phyloP scores from a whole-genome alignment of 2,797 vertebrate genomes.

The Columba guinea region DNA sequence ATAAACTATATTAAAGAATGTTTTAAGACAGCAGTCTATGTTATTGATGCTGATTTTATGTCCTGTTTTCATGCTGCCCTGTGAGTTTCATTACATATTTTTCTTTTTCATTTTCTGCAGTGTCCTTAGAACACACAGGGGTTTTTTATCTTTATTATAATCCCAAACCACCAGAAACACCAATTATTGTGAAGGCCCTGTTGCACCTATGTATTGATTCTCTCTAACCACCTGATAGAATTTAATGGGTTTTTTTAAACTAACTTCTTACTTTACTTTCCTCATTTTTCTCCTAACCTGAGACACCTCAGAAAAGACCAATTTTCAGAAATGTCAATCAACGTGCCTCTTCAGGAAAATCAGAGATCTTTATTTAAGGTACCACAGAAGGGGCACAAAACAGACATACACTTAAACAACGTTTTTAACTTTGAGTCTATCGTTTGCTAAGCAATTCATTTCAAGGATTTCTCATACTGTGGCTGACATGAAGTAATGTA shows the following conservation, averaged over 20 bases:
- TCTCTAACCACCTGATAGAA: neutral
- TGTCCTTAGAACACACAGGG: neutral
- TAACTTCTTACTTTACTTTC: neutral
- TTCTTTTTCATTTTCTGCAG: neutral
- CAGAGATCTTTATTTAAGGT: neutral
- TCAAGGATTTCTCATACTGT: neutral
- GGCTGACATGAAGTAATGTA: neutral
- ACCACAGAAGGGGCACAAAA: neutral
- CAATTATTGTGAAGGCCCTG: neutral
- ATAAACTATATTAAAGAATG: neutral
- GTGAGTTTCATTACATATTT: neutral
- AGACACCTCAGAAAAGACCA: neutral
- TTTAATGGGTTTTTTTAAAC: rapidly evolving
- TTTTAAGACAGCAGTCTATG: neutral
- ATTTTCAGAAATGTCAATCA: neutral
- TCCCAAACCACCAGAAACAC: neutral
- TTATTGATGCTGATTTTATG: neutral
- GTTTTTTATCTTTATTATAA: neutral
- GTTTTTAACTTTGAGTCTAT: neutral
- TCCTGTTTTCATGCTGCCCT: neutral
- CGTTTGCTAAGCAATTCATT: neutral
- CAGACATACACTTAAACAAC: neutral
- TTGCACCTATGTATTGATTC: neutral
- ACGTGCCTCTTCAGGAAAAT: neutral
- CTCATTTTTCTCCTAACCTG: neutral